Evolutionary conservation across 1,140 invertebrate genomes (phyloP).

Genomic region (Triops cancriformis): DNA sequence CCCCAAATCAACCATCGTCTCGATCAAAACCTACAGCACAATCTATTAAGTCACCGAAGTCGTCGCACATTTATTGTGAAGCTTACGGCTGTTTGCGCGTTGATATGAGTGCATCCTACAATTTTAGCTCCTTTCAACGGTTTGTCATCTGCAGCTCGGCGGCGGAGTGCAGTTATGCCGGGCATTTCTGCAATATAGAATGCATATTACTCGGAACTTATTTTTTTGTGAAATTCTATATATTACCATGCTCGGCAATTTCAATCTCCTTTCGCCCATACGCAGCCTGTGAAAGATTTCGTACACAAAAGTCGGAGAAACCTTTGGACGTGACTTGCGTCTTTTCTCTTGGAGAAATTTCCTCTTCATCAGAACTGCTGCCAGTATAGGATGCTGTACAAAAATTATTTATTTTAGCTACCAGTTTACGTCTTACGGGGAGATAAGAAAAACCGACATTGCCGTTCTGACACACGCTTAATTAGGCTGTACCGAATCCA

Average conservation of each 20-base stretch:
- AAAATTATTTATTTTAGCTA: slow-evolving; percentile 28
- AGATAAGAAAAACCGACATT: slow-evolving; percentile 21
- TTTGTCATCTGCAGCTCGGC: slow-evolving; percentile 83
- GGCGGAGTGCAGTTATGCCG: slow-evolving; percentile 87
- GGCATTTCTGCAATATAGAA: slow-evolving; percentile 72
- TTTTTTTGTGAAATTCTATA: not conserved
- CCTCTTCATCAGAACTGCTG: slow-evolving; percentile 76
- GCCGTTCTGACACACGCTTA: not conserved
- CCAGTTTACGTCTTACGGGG: not conserved
- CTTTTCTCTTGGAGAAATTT: slow-evolving; percentile 77
- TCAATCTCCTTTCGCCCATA: slow-evolving; percentile 94
- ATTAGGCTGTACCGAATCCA: not conserved
- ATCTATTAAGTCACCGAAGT: slow-evolving; percentile 18
- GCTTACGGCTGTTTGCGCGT: slow-evolving; percentile 90
- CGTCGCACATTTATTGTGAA: not conserved
- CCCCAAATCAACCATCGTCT: slow-evolving; percentile 81
- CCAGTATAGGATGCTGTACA: slow-evolving; percentile 73
- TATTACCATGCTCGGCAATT: slow-evolving; percentile 85
- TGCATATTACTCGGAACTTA: not conserved
- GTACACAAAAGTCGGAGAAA: slow-evolving; percentile 79
- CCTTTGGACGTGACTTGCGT: slow-evolving; percentile 68
- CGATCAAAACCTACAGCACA: slow-evolving; percentile 61
- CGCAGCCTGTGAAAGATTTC: slow-evolving; percentile 81
- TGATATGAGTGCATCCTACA: slow-evolving; percentile 95
- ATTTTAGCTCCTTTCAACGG: slow-evolving; percentile 92